Evolutionary conservation across 2,888 invertebrate genomes (phyloP), one percentile per base, ranked within the genome.

Genomic region (Caenorhabditis sp.): DNA sequence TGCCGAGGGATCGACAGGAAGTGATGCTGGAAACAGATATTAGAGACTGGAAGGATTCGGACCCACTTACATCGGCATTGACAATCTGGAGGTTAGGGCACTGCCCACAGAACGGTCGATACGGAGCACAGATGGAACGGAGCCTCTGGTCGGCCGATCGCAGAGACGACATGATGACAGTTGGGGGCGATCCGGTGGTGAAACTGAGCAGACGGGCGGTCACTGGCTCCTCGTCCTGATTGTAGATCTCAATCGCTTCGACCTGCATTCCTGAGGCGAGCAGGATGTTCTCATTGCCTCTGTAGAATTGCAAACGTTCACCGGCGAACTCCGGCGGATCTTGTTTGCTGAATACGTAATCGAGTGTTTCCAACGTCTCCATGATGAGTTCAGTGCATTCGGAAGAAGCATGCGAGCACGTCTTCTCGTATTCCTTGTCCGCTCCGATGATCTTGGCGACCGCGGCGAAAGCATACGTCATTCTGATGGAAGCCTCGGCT

Each of bases 401-500:
- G 7, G 81, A 11, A 32, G 78, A 73, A 2, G 85, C 81, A 27
- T 81, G 83, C 4, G 78, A 61, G 50, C 85, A 86, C 1, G 81
- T 78, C 32, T 81, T 73, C 56, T 80, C 78, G 59, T 85, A 82
- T 46, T 78, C 62, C 13, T 77, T 50, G 59, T 83, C 71, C 9
- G 48, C 78, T 63, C 80, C 84, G n/a, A 87, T 79, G 17, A 41
- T 66, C 70, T 79, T 71, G 9, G 84, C 85, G 8, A 87, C 78
- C n/a, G 83, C 83, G 1, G 86, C 87, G 27, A 86, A 82, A 2
- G 87, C 86, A 55, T 89, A 88, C 1, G 87, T 83, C 78, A 87
- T 80, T 48, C 83, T 62, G 9, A 88, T 83, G n/a, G 81, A 81
- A 2, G 80, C 75, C n/a, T 87, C 86, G 2, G 85, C 81, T 15